A percentile compares a stretch with the other conserved stretches of the same genome.
These are phyloP conservation scores for Apantesis nais DNA, from an alignment of 2,888 invertebrate species.

Conservation along the genomic window DNA sequence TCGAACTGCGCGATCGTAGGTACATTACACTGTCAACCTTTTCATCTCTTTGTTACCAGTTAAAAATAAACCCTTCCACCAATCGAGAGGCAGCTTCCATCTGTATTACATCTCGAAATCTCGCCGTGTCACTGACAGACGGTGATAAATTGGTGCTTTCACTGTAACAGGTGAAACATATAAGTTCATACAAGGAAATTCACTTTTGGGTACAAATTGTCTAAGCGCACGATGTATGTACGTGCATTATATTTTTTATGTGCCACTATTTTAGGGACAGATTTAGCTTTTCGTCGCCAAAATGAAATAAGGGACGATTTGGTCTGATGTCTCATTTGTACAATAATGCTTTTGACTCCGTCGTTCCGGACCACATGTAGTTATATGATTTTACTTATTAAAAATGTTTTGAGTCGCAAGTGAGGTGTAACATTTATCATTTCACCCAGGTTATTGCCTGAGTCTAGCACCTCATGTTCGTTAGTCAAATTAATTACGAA, in stretches of 20 bases:
- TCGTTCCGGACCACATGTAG: too few species aligned
- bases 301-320: background rate
- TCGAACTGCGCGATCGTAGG: too few species aligned
- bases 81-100: constrained; percentile 1
- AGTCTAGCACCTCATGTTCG: too few species aligned
- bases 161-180: constrained; percentile 16
- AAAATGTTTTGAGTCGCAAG: too few species aligned
- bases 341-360: too few species aligned
- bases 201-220: constrained; percentile 11
- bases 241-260: background rate
- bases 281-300: background rate
- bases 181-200: constrained; percentile 16
- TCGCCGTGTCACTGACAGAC: constrained; percentile 2
- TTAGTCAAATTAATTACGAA: too few species aligned
- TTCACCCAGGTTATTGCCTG: too few species aligned
- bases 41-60: background rate
- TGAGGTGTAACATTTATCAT: too few species aligned
- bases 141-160: constrained; percentile 16
- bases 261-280: background rate
- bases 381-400: too few species aligned
- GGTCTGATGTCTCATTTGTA: too few species aligned
- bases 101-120: constrained; percentile 8
- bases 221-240: constrained; percentile 1
- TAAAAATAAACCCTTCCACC: background rate
- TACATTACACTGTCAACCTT: background rate